Base-by-base conservation (phyloP, 2,888 invertebrate species). In the Cosmia pyralina region DNA sequence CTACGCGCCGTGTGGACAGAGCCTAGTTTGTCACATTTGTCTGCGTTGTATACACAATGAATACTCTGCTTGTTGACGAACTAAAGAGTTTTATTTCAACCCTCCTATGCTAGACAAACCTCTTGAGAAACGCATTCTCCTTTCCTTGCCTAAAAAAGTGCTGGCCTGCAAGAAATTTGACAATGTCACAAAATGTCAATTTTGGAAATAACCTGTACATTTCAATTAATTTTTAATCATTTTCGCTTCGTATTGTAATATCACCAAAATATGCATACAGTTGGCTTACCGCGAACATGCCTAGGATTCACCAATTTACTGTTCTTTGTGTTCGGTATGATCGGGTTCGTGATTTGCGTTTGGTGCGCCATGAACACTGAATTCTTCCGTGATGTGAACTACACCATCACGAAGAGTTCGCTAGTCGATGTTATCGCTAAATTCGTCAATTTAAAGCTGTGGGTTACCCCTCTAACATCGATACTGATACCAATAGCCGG, bases 331-430 rank as follows among this genome's bases (percentile, higher is more conserved):
- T 55, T 92, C 0, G 92, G 94, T 4, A 69, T 91, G 7, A 57
- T 94, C 0, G 87, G 89, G 4, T 91, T 90, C 44, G 84, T 88
- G 0, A 90, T 94, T 57, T 94, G 96, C 73, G 72, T 94, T 0
- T 96, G 96, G 96, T 96, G 95, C 70, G 88, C 91, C 4, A 64
- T 93, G 46, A 95, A 94, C 84, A 91, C 93, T 0, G 92, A 95
- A 11, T 93, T 95, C 85, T 96, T 96, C 82, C 90, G 87, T 15
- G 94, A 94, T 64, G 93, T 96, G 1, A 95, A 95, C 87, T 95
- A 90, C 59, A 93, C 93, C 0, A 84, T 95, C n/a, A 94, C 94
- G 0, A 94, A 93, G 68, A 95, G 94, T 76, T 79, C 91, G 0
- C 60, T 90, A 17, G 94, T 95, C 0, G 81, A 87, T 3, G 69